phyloP scores from a whole-genome alignment of 2,113 vertebrate genomes.

The Carassius auratus region DNA sequence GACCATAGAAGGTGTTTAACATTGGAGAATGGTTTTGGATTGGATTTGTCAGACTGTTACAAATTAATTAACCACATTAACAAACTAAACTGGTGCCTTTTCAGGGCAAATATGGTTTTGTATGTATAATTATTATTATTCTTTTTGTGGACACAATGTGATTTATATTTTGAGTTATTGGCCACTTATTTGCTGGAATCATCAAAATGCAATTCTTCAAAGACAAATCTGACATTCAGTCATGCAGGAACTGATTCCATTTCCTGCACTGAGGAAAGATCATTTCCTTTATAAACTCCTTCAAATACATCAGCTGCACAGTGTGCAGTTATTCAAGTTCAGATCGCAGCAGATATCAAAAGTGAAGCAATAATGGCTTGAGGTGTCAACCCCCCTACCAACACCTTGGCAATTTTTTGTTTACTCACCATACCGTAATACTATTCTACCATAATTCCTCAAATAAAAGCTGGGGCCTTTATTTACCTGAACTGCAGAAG shows the following conservation, averaged over 20 bases:
- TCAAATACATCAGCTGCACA: constrained; percentile 1
- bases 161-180: neutral
- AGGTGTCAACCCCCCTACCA: neutral
- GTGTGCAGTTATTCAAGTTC: neutral
- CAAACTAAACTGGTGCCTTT: neutral
- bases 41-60: constrained; percentile 18
- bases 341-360: neutral
- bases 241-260: constrained; percentile 20
- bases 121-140: neutral
- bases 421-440: too few relatives aligned
- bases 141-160: neutral
- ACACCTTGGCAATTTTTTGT: too few relatives aligned
- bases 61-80: neutral
- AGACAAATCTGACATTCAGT: constrained; percentile 13
- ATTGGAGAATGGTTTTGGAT: constrained; percentile 17
- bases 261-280: constrained; percentile 9
- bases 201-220: constrained; percentile 13
- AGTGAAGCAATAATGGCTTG: constrained; percentile 31
- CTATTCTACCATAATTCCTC: too few relatives aligned
- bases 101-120: neutral
- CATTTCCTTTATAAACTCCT: constrained; percentile 24
- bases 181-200: neutral
- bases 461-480: too few relatives aligned
- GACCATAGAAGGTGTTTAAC: constrained; percentile 19
- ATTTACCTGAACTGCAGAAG: too few relatives aligned